These are phyloP conservation scores for Amphimedon queenslandica DNA, from an alignment of 37 sponge, comb jelly and placozoan genomes.

Conservation along the genomic window DNA sequence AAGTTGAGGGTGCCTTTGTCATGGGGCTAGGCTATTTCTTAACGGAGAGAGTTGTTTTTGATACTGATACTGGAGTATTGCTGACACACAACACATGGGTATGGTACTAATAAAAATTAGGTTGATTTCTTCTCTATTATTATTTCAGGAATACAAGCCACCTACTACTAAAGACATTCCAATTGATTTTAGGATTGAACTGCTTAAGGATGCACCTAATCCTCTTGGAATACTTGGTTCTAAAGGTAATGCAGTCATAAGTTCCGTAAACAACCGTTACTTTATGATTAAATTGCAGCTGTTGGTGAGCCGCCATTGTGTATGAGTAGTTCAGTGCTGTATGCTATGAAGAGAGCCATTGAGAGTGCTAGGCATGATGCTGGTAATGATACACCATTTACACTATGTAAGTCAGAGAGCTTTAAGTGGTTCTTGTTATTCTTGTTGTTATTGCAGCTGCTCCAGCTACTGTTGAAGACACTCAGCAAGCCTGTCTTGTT, in stretches of 20 bases:
- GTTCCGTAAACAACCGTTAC: neutral
- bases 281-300: slow-evolving; percentile 23
- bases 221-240: slow-evolving; percentile 67
- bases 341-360: slow-evolving; percentile 74
- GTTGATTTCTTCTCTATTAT: neutral
- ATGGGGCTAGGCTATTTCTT: slow-evolving; percentile 85
- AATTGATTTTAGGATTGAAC: slow-evolving; percentile 61
- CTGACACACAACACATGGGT: slow-evolving; percentile 87
- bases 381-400: slow-evolving; percentile 20
- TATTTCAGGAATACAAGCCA: slow-evolving; percentile 76
- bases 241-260: slow-evolving; percentile 47
- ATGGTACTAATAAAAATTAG: neutral
- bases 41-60: slow-evolving; percentile 65
- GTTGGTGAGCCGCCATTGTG: slow-evolving; percentile 75
- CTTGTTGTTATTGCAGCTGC: too few species aligned
- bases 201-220: slow-evolving; percentile 78
- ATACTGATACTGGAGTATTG: slow-evolving; percentile 48
- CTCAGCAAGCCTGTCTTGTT: slow-evolving; percentile 55
- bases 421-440: neutral
- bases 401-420: slow-evolving; percentile 20
- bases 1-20: slow-evolving; percentile 78
- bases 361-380: slow-evolving; percentile 48
- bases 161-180: slow-evolving; percentile 74
- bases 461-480: slow-evolving; percentile 77
- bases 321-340: slow-evolving; percentile 64